Percentiles rank a stretch among this genome's conserved stretches.
phyloP scores from a whole-genome alignment of 1,140 invertebrate genomes.

The Neuroterus valhalla region DNA sequence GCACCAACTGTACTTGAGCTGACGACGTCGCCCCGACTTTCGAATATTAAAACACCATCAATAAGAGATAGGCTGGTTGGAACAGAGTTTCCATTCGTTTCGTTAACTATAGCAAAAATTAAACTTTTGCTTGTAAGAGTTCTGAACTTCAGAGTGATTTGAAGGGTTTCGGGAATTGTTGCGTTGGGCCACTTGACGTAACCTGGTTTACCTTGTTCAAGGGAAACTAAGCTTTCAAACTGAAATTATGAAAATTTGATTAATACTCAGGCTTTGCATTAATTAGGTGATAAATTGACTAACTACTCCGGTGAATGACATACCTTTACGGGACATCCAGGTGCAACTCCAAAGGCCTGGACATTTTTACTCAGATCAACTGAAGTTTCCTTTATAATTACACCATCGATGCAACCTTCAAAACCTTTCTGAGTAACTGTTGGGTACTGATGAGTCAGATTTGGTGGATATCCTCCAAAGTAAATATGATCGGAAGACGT shows the following conservation, averaged over 20 bases:
- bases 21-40: constrained; percentile 80
- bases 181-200: constrained; percentile 80
- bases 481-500: constrained; percentile 83
- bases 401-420: constrained; percentile 94
- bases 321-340: constrained; percentile 90
- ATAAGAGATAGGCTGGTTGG: constrained; percentile 80
- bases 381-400: constrained; percentile 83
- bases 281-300: not conserved
- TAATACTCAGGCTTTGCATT: constrained; percentile 1
- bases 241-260: constrained; percentile 52
- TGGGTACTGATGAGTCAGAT: constrained; percentile 77
- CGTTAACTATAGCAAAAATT: constrained; percentile 83
- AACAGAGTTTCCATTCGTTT: constrained; percentile 73
- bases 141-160: constrained; percentile 93
- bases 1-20: constrained; percentile 77
- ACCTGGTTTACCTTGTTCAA: constrained; percentile 76
- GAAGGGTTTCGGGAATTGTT: constrained; percentile 76
- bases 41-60: constrained; percentile 82
- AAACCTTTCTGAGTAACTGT: constrained; percentile 86
- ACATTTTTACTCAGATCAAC: constrained; percentile 87
- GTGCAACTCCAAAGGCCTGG: constrained; percentile 86
- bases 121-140: constrained; percentile 86
- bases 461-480: constrained; percentile 89
- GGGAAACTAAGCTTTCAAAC: constrained; percentile 79
- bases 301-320: constrained; percentile 35